These are phyloP conservation scores for Tupaia chinensis DNA, from an alignment of 2,113 vertebrate species.

Conservation along the genomic window DNA sequence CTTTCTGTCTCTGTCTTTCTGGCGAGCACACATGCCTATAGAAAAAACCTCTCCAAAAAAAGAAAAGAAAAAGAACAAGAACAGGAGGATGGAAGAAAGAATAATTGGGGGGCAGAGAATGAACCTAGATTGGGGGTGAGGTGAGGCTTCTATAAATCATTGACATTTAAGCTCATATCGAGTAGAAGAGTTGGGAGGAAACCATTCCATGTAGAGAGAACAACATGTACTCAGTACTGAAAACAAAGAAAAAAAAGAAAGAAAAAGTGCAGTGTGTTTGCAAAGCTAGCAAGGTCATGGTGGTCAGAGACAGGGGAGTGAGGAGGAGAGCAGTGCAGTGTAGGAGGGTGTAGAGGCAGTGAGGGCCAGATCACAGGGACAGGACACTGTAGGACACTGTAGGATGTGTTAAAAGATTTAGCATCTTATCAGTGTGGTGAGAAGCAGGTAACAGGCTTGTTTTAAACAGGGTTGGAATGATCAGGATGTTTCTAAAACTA, in stretches of 20 bases:
- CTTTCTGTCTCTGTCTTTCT: no score
- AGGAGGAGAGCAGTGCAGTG: neutral
- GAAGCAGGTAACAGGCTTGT: accelerated
- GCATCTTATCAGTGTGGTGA: neutral
- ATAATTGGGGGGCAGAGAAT: accelerated
- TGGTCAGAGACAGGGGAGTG: neutral
- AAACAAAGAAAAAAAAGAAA: no score
- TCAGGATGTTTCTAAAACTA: neutral
- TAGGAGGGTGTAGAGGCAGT: neutral
- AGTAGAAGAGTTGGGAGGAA: neutral
- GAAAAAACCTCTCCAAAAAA: no score
- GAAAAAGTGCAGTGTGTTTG: neutral
- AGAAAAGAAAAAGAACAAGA: no score
- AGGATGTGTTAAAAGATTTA: no score
- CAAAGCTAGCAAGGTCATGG: neutral
- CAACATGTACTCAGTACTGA: neutral
- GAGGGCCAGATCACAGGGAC: no score
- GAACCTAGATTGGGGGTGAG: neutral
- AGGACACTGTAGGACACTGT: no score
- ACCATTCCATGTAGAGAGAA: neutral
- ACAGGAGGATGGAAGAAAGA: neutral
- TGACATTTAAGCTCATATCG: neutral
- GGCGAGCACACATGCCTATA: no score
- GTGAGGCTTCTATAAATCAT: neutral
- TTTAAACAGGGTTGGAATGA: no score